These are phyloP conservation scores for Mimas tiliae DNA, from an alignment of 2,888 invertebrate genomes.

Conservation along the genomic window DNA sequence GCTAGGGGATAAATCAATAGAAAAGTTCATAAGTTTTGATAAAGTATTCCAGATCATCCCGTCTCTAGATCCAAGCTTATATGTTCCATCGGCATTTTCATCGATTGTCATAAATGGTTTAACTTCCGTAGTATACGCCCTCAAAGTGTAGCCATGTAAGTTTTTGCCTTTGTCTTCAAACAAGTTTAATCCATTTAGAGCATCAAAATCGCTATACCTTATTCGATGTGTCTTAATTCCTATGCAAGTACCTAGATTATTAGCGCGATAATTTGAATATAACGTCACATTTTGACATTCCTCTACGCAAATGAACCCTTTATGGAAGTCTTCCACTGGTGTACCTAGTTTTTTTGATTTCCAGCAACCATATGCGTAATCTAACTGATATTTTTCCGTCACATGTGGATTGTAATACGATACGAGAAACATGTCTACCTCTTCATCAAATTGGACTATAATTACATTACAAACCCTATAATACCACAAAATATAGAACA, in stretches of 20 bases:
- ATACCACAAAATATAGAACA: constrained; percentile 69
- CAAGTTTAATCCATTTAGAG: constrained; percentile 41
- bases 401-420: constrained; percentile 60
- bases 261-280: constrained; percentile 52
- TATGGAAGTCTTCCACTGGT: constrained; percentile 51
- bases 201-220: constrained; percentile 41
- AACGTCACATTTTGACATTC: constrained; percentile 61
- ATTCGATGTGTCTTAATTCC: constrained; percentile 53
- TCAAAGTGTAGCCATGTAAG: constrained; percentile 60
- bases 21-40: constrained; percentile 66
- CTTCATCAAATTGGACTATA: constrained; percentile 57
- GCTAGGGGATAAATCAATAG: constrained; percentile 59
- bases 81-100: constrained; percentile 52
- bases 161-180: constrained; percentile 65
- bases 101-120: constrained; percentile 58
- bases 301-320: constrained; percentile 58
- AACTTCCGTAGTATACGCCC: constrained; percentile 53
- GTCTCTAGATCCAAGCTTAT: constrained; percentile 58
- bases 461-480: constrained; percentile 59
- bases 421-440: constrained; percentile 42
- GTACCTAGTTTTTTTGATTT: constrained; percentile 57
- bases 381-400: constrained; percentile 48
- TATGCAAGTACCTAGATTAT: constrained; percentile 66
- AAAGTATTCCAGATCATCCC: constrained; percentile 69
- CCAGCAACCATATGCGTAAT: constrained; percentile 61